Evolutionary conservation across 2,888 invertebrate species (phyloP).

Genomic region (Nomada fucata): DNA sequence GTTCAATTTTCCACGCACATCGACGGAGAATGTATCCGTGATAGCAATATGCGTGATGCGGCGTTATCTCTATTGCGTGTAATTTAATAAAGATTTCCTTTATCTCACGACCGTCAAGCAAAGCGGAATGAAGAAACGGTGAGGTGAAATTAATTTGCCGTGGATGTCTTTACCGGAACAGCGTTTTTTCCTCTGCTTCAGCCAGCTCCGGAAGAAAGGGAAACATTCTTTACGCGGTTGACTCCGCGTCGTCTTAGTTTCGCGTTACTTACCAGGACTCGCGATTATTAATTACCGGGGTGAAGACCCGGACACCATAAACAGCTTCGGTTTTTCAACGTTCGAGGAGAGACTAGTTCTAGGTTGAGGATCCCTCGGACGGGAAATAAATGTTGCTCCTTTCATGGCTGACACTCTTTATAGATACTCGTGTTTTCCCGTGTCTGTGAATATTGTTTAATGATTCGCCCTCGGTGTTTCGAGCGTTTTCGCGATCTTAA

Average conservation of each 20-base stretch:
- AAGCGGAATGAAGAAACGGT: not conserved
- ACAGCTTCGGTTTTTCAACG: conserved; percentile 29
- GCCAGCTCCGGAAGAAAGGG: not conserved
- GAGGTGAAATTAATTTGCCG: conserved; percentile 26
- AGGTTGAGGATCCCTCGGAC: conserved; percentile 1
- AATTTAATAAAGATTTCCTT: conserved; percentile 16
- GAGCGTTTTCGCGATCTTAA: not conserved
- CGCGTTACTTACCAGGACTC: conserved; percentile 10
- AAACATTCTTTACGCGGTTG: conserved; percentile 30
- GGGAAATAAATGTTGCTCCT: conserved; percentile 23
- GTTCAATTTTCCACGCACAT: not conserved
- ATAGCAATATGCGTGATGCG: not conserved
- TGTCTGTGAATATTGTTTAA: conserved; percentile 17
- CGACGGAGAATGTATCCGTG: not conserved
- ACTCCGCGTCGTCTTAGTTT: conserved; percentile 29
- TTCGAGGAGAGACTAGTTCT: not conserved
- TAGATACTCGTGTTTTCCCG: conserved; percentile 12
- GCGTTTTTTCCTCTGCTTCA: not conserved
- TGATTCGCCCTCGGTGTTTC: not conserved
- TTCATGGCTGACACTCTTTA: conserved; percentile 22
- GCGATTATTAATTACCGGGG: conserved; percentile 46
- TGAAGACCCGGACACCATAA: conserved; percentile 31
- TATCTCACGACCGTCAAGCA: not conserved
- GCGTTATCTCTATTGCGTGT: not conserved
- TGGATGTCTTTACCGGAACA: conserved; percentile 18